These are phyloP conservation scores for Sympetrum striolatum DNA, from an alignment of 2,888 invertebrate species.

Conservation along the genomic window DNA sequence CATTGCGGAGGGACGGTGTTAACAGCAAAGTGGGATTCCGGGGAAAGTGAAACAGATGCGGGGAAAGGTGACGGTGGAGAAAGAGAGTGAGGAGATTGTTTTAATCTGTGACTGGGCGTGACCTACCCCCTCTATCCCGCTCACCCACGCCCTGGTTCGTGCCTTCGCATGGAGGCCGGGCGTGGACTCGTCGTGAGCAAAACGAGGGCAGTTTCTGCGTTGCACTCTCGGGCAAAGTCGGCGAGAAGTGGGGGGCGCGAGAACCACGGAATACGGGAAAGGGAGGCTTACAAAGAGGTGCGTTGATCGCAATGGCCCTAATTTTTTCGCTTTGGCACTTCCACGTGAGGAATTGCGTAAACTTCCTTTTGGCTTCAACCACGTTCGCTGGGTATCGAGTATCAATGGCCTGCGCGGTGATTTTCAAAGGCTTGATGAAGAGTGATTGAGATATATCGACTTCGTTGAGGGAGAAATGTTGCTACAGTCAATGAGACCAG, in stretches of 20 bases:
- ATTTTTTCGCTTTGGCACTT: neutral
- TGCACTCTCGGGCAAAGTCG: neutral
- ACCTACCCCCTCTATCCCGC: neutral
- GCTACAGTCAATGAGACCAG: too few species aligned
- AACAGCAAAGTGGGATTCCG: too few species aligned
- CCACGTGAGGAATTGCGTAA: neutral
- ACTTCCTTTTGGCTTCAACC: neutral
- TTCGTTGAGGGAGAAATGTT: neutral
- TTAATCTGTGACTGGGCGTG: slow-evolving; percentile 5
- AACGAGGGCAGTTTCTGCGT: slow-evolving; percentile 8
- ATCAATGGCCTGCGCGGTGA: too few species aligned
- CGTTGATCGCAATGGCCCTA: neutral
- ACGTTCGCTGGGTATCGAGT: too few species aligned
- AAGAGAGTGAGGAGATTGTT: neutral
- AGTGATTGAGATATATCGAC: neutral
- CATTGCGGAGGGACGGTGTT: too few species aligned
- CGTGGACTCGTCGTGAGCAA: neutral
- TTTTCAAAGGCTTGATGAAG: neutral
- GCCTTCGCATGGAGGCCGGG: slow-evolving; percentile 25
- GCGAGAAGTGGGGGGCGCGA: neutral
- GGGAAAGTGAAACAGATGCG: neutral
- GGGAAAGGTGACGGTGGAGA: neutral
- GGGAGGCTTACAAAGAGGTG: neutral
- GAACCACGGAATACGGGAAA: neutral
- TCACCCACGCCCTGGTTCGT: slow-evolving; percentile 21